Evolutionary conservation across 2,888 invertebrate genomes (phyloP), one percentile per base, ranked within the genome.

Genomic region (Leucozona laternaria): DNA sequence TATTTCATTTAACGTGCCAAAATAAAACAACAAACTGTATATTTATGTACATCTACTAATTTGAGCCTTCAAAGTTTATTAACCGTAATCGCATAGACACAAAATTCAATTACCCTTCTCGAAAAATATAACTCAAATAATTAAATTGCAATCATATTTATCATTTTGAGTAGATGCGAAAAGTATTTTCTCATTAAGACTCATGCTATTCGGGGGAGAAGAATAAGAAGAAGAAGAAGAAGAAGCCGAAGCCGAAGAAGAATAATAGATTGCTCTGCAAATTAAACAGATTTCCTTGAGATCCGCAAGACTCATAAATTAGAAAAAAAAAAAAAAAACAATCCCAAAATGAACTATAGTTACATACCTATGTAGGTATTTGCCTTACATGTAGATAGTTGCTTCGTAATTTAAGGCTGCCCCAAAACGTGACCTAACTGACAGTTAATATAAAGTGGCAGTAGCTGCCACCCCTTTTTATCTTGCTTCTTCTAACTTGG

Each of bases 361-460:
- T 31, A 34, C 5, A 13, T 34, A 34, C 11, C 7, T 17, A 5
- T 5, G 6, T 28, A n/a, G n/a, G 6, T 50, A 15, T 25, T 28
- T 53, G 25, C n/a, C 37, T 43, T 43, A 43, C 13, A 22, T 34
- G 1, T 28, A 5, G 0, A 28, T 71, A 55, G 28, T 64, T 40
- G 60, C 48, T 22, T 58, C 1, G 70, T 40, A 40, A 60, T 11
- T 60, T 70, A 60, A 17, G 62, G 25, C 62, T 45, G 22, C 37
- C 20, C 68, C 58, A 60, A 68, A 68, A 68, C 68, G 53, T 57
- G 45, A 77, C 68, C 58, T 48, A 68, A 70, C 79, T 43, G 79
- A 80, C 75, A 75, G 66, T 62, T 68, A 75, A 70, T 60, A 75
- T 58, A 73, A 73, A 79, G 73, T 73, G 58, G 76, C 76, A 57